phyloP scores from a whole-genome alignment of 2,113 vertebrate genomes.

The Gadus macrocephalus region DNA sequence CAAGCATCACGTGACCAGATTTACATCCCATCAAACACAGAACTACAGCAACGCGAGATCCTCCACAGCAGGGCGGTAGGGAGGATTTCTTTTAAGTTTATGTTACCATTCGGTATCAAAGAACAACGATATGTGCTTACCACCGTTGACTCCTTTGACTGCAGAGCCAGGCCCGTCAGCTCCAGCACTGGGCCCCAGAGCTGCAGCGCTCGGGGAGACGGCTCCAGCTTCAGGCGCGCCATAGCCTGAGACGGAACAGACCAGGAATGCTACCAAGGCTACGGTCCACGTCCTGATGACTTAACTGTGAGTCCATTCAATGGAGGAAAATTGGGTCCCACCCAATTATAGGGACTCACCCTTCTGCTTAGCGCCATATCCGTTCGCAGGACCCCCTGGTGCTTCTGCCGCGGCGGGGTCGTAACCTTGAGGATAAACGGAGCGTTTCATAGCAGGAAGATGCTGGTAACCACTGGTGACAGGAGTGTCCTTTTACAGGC shows the following conservation, averaged over 20 bases:
- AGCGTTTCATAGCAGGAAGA: not conserved
- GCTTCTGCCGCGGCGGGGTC: slow-evolving; percentile 3
- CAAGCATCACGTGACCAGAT: not conserved
- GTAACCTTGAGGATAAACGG: slow-evolving; percentile 29
- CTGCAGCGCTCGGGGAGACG: not conserved
- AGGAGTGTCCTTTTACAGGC: not conserved
- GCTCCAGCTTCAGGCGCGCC: slow-evolving; percentile 33
- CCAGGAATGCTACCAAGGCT: too few relatives aligned
- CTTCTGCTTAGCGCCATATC: slow-evolving; percentile 29
- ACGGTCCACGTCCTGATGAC: too few relatives aligned
- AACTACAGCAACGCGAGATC: not conserved
- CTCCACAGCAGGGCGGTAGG: too few relatives aligned
- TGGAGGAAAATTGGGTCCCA: too few relatives aligned
- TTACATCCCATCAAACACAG: not conserved
- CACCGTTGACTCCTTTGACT: slow-evolving; percentile 5
- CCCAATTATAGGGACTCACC: not conserved
- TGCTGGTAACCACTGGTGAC: not conserved
- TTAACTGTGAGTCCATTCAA: too few relatives aligned
- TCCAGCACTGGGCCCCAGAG: too few relatives aligned
- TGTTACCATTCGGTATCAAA: not conserved
- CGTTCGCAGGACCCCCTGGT: slow-evolving; percentile 29
- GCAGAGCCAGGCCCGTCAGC: slow-evolving; percentile 16
- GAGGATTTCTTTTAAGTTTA: too few relatives aligned
- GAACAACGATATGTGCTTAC: slow-evolving; percentile 3
- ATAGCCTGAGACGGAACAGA: slow-evolving; percentile 29